Evolutionary conservation across 2,888 invertebrate species (phyloP).

Genomic region (Cybosia mesomella): DNA sequence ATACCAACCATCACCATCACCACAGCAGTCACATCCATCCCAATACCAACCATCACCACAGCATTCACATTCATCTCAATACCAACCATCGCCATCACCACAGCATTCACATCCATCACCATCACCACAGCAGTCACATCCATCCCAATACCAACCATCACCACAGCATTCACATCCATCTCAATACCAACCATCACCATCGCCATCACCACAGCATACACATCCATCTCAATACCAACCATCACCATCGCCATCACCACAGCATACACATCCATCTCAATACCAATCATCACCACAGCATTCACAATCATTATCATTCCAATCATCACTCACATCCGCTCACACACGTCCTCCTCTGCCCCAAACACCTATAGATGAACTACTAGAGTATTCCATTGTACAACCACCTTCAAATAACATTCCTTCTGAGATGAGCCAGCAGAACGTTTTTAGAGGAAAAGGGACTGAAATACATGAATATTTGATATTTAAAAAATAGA

Average conservation of each 20-base stretch:
- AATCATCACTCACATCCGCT: not conserved
- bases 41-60: no score
- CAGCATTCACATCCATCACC: no score
- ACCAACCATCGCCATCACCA: no score
- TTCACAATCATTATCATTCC: not conserved
- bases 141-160: no score
- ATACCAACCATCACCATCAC: no score
- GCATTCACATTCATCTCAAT: no score
- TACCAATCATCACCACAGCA: not conserved
- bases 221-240: no score
- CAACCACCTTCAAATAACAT: conserved; percentile 9
- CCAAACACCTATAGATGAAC: not conserved
- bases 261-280: not conserved
- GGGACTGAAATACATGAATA: conserved; percentile 17
- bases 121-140: no score
- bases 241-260: conserved; percentile 5
- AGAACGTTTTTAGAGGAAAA: conserved; percentile 16
- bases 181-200: no score
- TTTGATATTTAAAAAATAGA: conserved; percentile 18
- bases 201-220: no score
- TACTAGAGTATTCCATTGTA: conserved; percentile 3
- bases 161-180: no score
- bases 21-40: no score
- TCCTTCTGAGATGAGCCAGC: conserved; percentile 9
- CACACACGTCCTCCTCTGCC: not conserved